Evolutionary conservation across 1,140 invertebrate genomes (phyloP).

Genomic region (Drosophila sproati): DNA sequence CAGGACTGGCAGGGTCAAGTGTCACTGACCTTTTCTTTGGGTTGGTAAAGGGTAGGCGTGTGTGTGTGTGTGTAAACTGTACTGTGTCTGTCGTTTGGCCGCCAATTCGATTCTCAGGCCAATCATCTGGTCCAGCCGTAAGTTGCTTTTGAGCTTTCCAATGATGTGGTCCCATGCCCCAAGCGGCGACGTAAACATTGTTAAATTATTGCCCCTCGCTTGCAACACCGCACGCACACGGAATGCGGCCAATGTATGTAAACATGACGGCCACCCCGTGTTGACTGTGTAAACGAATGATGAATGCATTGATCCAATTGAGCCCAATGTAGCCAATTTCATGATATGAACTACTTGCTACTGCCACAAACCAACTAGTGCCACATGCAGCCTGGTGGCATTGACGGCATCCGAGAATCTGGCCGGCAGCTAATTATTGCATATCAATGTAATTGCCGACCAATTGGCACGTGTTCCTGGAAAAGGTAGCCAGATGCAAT

Average conservation of each 20-base stretch:
- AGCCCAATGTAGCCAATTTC: slow-evolving; percentile 1
- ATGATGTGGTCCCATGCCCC: neutral
- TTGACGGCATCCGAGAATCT: neutral
- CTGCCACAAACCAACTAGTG: no score
- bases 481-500: slow-evolving; percentile 31
- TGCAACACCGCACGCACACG: slow-evolving; percentile 1
- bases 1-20: no score
- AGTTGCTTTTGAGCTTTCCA: slow-evolving; percentile 25
- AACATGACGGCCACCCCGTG: slow-evolving; percentile 34
- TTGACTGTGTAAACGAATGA: slow-evolving; percentile 39
- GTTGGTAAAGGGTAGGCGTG: no score
- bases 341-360: neutral
- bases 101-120: neutral
- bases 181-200: slow-evolving; percentile 33
- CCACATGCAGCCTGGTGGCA: neutral
- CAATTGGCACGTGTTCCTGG: slow-evolving; percentile 42
- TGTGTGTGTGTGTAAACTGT: neutral
- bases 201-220: slow-evolving; percentile 16
- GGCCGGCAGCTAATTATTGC: slow-evolving; percentile 23
- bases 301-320: slow-evolving; percentile 25
- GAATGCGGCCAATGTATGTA: slow-evolving; percentile 53
- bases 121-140: neutral
- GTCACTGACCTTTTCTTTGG: no score
- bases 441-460: slow-evolving; percentile 42
- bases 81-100: neutral